phyloP scores from a whole-genome alignment of 2,797 vertebrate genomes.

The Muscicapa comitata region DNA sequence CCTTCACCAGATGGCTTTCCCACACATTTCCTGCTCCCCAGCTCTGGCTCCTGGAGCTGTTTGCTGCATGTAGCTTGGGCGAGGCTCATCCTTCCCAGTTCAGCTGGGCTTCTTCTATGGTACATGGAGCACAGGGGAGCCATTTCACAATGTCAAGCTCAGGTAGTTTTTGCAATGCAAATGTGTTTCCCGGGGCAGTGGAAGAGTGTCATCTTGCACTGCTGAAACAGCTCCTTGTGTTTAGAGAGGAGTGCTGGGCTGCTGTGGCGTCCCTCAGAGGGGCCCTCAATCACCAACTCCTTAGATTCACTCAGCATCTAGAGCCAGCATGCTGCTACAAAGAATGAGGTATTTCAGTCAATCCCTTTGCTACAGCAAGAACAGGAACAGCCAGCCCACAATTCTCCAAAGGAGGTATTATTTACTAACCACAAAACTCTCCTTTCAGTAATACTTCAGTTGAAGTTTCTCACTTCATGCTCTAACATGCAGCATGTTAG shows the following conservation, averaged over 20 bases:
- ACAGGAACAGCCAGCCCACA: not conserved
- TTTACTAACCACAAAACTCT: not conserved
- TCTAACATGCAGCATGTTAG: not conserved
- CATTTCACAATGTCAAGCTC: constrained; percentile 21
- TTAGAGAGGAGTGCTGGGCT: not conserved
- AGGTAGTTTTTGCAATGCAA: constrained; percentile 37
- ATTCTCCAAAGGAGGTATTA: not conserved
- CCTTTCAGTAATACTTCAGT: not conserved
- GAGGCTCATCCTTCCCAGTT: not conserved
- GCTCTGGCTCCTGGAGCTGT: constrained; percentile 39
- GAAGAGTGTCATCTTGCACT: not conserved
- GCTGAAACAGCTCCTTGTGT: constrained; percentile 33
- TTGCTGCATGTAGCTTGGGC: not conserved
- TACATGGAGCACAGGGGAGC: not conserved
- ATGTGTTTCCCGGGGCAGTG: not conserved
- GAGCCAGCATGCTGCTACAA: not conserved
- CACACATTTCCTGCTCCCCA: constrained; percentile 58
- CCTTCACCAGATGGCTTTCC: constrained; percentile 64
- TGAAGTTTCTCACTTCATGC: not conserved
- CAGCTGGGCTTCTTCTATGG: not conserved
- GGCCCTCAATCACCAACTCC: constrained; percentile 11
- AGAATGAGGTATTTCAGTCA: constrained; percentile 36
- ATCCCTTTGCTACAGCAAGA: not conserved
- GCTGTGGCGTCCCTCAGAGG: not conserved
- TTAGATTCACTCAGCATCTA: not conserved